These are phyloP conservation scores for Apodemia duryi DNA, from an alignment of 2,888 invertebrate species.

Conservation along the genomic window DNA sequence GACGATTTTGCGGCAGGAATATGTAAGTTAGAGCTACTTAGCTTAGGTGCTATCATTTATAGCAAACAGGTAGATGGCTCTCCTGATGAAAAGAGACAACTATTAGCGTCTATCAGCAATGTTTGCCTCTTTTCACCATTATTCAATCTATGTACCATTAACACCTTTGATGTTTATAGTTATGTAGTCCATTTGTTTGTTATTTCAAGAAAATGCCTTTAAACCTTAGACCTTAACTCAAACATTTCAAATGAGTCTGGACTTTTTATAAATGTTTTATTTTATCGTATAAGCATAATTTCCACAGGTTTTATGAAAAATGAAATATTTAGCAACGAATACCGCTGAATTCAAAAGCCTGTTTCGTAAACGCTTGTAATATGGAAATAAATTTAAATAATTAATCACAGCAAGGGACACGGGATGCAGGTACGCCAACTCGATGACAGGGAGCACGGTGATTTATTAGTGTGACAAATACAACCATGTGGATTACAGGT, in stretches of 20 bases:
- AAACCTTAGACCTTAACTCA: neutral
- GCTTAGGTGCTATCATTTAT: too few species aligned
- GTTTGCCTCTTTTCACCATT: too few species aligned
- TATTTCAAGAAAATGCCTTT: neutral
- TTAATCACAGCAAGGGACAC: slow-evolving; percentile 10
- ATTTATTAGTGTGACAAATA: slow-evolving; percentile 2
- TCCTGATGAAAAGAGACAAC: too few species aligned
- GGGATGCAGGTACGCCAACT: neutral
- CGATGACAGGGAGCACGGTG: slow-evolving; percentile 4
- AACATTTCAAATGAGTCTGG: neutral
- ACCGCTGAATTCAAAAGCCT: neutral
- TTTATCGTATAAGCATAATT: neutral
- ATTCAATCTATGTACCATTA: too few species aligned
- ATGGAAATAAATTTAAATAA: slow-evolving; percentile 6
- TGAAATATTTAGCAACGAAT: neutral
- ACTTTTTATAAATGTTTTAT: neutral
- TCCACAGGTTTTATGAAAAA: neutral
- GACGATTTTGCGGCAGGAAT: too few species aligned
- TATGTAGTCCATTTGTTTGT: too few species aligned
- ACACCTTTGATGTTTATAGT: too few species aligned
- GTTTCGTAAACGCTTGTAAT: neutral
- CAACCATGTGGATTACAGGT: neutral
- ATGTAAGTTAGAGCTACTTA: too few species aligned
- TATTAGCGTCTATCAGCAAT: too few species aligned
- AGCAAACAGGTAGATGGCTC: too few species aligned